Evolutionary conservation across 2,888 invertebrate species (phyloP).

Genomic region (Aporophyla nigra): DNA sequence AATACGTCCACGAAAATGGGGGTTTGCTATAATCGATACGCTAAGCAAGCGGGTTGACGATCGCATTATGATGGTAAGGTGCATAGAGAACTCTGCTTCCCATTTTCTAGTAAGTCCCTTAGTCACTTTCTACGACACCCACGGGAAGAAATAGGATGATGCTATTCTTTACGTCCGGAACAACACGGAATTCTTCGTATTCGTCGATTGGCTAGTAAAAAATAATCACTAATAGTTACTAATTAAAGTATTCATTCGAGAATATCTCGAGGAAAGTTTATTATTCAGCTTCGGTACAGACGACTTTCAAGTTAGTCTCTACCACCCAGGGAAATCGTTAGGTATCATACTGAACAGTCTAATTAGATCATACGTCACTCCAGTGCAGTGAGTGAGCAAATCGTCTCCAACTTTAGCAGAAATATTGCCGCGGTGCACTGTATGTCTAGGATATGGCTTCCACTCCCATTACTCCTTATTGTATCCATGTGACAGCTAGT

Average conservation of each 20-base stretch:
- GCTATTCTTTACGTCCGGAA: no score
- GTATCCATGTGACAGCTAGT: not conserved
- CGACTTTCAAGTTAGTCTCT: not conserved
- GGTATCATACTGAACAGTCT: not conserved
- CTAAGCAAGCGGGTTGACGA: no score
- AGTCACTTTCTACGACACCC: no score
- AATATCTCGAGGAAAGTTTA: not conserved
- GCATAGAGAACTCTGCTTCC: no score
- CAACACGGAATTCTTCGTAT: no score
- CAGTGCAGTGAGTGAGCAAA: not conserved
- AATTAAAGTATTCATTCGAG: not conserved
- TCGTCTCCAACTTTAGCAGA: not conserved
- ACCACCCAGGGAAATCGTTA: no score
- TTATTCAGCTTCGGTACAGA: not conserved
- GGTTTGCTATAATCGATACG: no score
- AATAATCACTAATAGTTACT: not conserved
- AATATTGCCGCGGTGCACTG: not conserved
- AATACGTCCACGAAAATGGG: no score
- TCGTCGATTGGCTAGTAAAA: not conserved
- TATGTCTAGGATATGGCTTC: slow-evolving; percentile 5
- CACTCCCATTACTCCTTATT: slow-evolving; percentile 11
- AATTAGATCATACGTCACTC: not conserved
- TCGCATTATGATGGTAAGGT: no score
- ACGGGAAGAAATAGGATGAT: no score
- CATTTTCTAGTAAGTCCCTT: no score